A percentile compares a stretch with the other conserved stretches of the same genome.
These are phyloP conservation scores for Zoanthus solanderi DNA, from an alignment of 92 coral and sea anemone species.

Conservation along the genomic window DNA sequence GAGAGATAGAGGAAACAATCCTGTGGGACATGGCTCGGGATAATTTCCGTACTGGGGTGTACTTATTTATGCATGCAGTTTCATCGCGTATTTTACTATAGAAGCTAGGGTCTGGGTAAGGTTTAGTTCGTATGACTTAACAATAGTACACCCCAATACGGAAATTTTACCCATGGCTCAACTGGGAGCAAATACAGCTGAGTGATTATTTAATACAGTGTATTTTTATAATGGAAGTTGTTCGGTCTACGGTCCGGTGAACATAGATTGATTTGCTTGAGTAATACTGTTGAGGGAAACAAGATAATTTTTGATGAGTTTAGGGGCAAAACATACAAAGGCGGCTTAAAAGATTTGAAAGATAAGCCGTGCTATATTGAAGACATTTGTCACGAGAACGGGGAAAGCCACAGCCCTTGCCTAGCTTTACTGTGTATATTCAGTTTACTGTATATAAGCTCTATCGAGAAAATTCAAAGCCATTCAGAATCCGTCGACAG, in stretches of 20 bases:
- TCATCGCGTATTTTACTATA: too few relatives aligned
- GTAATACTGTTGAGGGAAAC: constrained; percentile 58
- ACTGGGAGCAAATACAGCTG: constrained; percentile 59
- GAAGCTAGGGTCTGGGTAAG: too few relatives aligned
- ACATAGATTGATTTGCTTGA: constrained; percentile 57
- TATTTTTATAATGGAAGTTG: constrained; percentile 66
- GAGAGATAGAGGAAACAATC: constrained; percentile 35
- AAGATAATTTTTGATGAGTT: constrained; percentile 66
- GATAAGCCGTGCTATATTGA: constrained; percentile 64
- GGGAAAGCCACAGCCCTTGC: constrained; percentile 64
- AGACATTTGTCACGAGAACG: constrained; percentile 67
- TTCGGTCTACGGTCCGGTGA: constrained; percentile 67
- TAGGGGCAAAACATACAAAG: constrained; percentile 63
- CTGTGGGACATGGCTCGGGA: constrained; percentile 49
- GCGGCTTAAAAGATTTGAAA: constrained; percentile 71
- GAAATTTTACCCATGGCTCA: too few relatives aligned
- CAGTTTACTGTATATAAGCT: constrained; percentile 12
- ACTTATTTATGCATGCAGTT: too few relatives aligned
- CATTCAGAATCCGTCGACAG: constrained; percentile 53
- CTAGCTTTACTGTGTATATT: constrained; percentile 51
- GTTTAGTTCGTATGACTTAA: too few relatives aligned
- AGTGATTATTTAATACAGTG: constrained; percentile 59
- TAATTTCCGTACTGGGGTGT: too few relatives aligned
- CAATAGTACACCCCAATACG: too few relatives aligned
- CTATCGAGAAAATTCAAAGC: constrained; percentile 49